Percentiles rank a stretch among this genome's conserved stretches.
phyloP scores from a whole-genome alignment of 2,797 vertebrate species.

The Tinamus major region DNA sequence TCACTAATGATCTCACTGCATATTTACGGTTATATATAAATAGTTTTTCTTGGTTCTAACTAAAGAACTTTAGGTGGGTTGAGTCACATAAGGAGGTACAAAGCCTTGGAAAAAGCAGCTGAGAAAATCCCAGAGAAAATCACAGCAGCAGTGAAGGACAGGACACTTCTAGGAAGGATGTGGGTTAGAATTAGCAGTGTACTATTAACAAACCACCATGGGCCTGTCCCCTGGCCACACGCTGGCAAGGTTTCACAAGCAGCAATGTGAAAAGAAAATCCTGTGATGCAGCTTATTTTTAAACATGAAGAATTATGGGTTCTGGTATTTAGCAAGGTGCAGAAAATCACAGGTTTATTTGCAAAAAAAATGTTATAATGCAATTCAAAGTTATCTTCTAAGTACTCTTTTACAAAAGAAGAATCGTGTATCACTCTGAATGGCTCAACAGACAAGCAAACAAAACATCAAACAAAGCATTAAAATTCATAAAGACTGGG shows the following conservation, averaged over 20 bases:
- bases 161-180: background rate
- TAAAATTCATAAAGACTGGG: background rate
- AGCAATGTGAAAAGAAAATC: background rate
- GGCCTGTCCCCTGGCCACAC: background rate
- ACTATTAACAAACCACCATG: background rate
- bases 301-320: background rate
- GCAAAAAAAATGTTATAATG: background rate
- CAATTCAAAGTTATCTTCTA: background rate
- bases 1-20: background rate
- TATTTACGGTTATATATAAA: conserved; percentile 3
- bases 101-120: conserved; percentile 7
- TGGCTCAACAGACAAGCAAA: background rate
- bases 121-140: conserved; percentile 2
- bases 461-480: background rate
- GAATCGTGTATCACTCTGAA: background rate
- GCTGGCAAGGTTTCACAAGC: background rate
- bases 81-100: conserved; percentile 15
- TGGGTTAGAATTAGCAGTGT: background rate
- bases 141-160: background rate
- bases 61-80: conserved; percentile 7
- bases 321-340: fast-evolving
- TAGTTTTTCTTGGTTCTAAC: conserved; percentile 22
- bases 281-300: background rate
- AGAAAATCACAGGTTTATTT: background rate
- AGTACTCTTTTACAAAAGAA: background rate